Evolutionary conservation across 2,888 invertebrate species (phyloP).

Genomic region (Abrostola tripartita): DNA sequence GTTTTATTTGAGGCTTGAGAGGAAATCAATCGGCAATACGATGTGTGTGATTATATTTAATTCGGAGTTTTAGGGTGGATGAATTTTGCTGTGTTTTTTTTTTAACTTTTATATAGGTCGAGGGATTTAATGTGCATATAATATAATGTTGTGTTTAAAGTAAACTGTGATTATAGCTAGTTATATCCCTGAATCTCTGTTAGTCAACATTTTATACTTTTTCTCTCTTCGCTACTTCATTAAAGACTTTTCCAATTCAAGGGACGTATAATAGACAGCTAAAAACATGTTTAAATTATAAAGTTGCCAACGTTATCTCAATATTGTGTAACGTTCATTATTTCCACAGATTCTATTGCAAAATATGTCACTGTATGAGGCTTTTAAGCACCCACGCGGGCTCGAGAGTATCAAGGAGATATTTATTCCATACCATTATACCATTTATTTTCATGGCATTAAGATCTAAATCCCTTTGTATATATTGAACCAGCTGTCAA

Average conservation of each 20-base stretch:
- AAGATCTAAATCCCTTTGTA: conserved; percentile 30
- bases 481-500: conserved; percentile 51
- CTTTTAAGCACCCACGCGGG: conserved; percentile 71
- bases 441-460: conserved; percentile 30
- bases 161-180: no score
- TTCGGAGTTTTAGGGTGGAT: conserved; percentile 30
- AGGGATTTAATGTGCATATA: background rate
- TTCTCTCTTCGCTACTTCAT: background rate
- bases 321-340: conserved; percentile 66
- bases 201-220: background rate
- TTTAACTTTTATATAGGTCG: conserved; percentile 12
- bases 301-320: conserved; percentile 44
- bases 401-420: conserved; percentile 59
- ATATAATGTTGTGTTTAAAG: no score
- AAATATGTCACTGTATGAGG: conserved; percentile 69
- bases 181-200: no score
- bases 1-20: conserved; percentile 51
- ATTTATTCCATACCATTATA: conserved; percentile 39
- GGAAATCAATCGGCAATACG: conserved; percentile 49
- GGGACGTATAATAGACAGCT: background rate
- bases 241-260: background rate
- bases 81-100: conserved; percentile 14
- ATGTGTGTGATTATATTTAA: conserved; percentile 50
- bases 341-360: conserved; percentile 71
- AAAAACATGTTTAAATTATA: conserved; percentile 26